phyloP scores from a whole-genome alignment of 2,797 vertebrate species.

The Mormyrops attenuatus region DNA sequence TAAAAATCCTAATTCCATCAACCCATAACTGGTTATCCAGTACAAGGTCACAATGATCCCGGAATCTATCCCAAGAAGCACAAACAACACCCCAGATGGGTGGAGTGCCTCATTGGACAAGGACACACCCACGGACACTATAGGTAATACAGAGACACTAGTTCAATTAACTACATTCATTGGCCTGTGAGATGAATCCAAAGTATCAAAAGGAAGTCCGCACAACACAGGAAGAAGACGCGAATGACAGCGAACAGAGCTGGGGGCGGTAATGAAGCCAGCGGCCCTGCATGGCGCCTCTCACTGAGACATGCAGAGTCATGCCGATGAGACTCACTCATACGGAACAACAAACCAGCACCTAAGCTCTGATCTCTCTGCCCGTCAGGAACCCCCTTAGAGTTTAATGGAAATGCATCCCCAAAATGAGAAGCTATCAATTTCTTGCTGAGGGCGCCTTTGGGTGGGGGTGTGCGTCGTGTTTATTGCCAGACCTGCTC shows the following conservation, averaged over 20 bases:
- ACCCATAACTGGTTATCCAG: not conserved
- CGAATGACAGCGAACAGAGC: not conserved
- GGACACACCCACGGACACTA: not conserved
- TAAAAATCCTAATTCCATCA: not conserved
- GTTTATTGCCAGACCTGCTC: slow-evolving; percentile 72
- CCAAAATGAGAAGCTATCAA: not conserved
- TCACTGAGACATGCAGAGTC: not conserved
- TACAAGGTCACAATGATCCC: not conserved
- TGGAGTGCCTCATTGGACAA: not conserved
- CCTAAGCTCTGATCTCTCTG: not conserved
- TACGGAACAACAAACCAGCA: too few species aligned
- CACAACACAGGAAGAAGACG: not conserved
- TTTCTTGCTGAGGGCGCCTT: too few species aligned
- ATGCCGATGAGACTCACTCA: too few species aligned
- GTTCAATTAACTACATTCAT: not conserved
- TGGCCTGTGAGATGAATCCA: not conserved
- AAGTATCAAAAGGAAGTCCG: not conserved
- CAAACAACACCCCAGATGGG: not conserved
- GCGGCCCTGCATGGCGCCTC: not conserved
- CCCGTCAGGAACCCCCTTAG: not conserved
- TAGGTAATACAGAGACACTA: not conserved
- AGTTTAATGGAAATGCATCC: not conserved
- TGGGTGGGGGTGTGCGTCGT: not conserved
- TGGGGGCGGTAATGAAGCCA: not conserved
- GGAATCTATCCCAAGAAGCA: not conserved